Conservation (phyloP, 2,113 vertebrate species). For the Coptodon bakossiorum region DNA sequence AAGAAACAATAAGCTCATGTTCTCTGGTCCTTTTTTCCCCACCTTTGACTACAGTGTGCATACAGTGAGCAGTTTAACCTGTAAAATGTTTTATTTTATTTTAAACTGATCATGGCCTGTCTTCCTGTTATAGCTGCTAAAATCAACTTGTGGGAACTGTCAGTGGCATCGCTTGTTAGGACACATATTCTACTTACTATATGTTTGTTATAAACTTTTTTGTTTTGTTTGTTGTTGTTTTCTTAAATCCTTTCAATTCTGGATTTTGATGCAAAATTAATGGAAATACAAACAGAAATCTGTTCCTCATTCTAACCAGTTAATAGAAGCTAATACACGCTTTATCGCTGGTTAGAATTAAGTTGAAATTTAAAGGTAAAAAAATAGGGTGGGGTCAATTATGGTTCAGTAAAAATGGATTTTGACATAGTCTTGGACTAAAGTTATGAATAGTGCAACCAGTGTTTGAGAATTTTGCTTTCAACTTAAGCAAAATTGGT, state of each 20-base stretch:
- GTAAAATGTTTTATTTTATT: neutral
- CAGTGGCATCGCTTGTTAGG: neutral
- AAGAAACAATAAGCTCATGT: neutral
- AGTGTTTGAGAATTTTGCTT: neutral
- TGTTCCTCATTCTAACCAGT: neutral
- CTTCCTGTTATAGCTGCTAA: neutral
- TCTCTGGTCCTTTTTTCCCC: accelerated
- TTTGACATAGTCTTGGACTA: neutral
- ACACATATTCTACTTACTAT: neutral
- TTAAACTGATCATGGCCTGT: neutral
- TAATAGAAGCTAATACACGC: neutral
- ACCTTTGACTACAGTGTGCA: neutral
- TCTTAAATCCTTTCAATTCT: neutral
- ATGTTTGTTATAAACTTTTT: neutral
- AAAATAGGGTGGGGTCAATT: neutral
- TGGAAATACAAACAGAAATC: neutral
- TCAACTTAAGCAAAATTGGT: neutral
- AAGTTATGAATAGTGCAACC: neutral
- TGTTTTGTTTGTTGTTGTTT: neutral
- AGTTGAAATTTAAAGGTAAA: neutral
- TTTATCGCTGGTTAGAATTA: neutral
- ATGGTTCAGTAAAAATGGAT: neutral
- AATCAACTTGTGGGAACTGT: neutral
- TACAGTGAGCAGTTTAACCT: neutral
- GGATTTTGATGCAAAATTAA: neutral